Evolutionary conservation across 2,797 vertebrate species (phyloP), one percentile per base, ranked within the genome.

Genomic region (Hydrolagus colliei): DNA sequence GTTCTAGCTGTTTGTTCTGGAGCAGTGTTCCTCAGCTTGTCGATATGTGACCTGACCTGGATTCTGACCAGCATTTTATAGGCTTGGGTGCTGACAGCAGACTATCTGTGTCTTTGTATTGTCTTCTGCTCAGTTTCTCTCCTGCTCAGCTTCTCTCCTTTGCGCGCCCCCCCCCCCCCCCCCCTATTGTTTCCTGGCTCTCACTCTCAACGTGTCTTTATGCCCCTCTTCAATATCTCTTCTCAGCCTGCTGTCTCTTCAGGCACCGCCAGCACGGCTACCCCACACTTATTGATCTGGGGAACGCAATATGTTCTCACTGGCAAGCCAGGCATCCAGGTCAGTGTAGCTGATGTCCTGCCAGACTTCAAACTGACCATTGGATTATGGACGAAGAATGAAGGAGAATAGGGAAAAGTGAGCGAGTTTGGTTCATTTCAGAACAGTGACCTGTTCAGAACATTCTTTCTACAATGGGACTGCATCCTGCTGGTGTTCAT

Each of bases 221-320:
- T 84, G 79, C 79, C 71, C 65, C 77, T 80, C 41, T 84, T n/a
- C 65, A 84, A 68, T 71, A 32, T 84, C 68, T 91, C 86, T 90
- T 89, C 79, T 41, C 89, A 98, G 97, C 91, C 95, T 0, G 59
- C 94, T 41, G 92, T 92, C 87, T 90, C 95, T 86, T 92, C 94
- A 20, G 94, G 95, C 89, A 90, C 88, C 84, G 92, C 96, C 20
- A 95, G 95, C 89, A 95, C 96, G 78, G 41, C 41, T 52, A 95
- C 96, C 79, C 97, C 97, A 86, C 97, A 97, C 85, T 97, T 97
- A 52, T 91, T 98, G 12, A 95, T 98, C 87, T 93, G 97, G 92
- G 97, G 97, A 73, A 96, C 95, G 27, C 94, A 93, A 90, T 93
- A 88, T 89, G 92, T 96, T 91, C 92, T 95, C 88, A 93, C 95